phyloP scores from a whole-genome alignment of 2,113 vertebrate species.

The Ophthalmolycus amberensis region DNA sequence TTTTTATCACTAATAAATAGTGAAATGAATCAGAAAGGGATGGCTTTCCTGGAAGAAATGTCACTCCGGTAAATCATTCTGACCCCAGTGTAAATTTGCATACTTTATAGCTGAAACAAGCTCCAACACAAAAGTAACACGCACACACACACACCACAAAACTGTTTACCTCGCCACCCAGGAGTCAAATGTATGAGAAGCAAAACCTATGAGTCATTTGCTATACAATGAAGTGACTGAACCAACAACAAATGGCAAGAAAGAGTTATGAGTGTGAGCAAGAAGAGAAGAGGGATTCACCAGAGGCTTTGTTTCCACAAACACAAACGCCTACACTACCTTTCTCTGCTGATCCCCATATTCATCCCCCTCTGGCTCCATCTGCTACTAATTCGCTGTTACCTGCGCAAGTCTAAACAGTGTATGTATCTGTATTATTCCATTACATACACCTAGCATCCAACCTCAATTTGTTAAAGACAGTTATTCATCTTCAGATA shows the following conservation, averaged over 20 bases:
- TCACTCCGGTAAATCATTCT: not conserved
- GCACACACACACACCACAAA: not conserved
- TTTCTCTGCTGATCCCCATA: slow-evolving; percentile 34
- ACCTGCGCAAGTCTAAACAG: slow-evolving; percentile 46
- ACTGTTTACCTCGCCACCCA: not conserved
- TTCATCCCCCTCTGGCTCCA: slow-evolving; percentile 38
- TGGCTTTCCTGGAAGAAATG: not conserved
- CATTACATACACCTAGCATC: slow-evolving; percentile 17
- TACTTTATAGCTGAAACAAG: not conserved
- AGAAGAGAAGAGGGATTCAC: slow-evolving; percentile 11
- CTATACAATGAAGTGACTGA: not conserved
- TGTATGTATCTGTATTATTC: slow-evolving; percentile 12
- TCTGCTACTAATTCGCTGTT: slow-evolving; percentile 56
- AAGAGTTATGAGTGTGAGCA: slow-evolving; percentile 12
- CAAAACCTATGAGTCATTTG: slow-evolving; percentile 16
- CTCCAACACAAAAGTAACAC: not conserved
- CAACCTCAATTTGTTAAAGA: slow-evolving; percentile 53
- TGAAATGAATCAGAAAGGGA: not conserved
- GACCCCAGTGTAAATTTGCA: not conserved
- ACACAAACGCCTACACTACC: slow-evolving; percentile 18
- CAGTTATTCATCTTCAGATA: slow-evolving; percentile 26
- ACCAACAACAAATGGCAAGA: not conserved
- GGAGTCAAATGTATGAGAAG: not conserved
- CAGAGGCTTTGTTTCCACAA: slow-evolving; percentile 25
- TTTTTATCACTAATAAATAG: not conserved